phyloP scores from a whole-genome alignment of 2,888 invertebrate species.

The Electrophaes corylata region DNA sequence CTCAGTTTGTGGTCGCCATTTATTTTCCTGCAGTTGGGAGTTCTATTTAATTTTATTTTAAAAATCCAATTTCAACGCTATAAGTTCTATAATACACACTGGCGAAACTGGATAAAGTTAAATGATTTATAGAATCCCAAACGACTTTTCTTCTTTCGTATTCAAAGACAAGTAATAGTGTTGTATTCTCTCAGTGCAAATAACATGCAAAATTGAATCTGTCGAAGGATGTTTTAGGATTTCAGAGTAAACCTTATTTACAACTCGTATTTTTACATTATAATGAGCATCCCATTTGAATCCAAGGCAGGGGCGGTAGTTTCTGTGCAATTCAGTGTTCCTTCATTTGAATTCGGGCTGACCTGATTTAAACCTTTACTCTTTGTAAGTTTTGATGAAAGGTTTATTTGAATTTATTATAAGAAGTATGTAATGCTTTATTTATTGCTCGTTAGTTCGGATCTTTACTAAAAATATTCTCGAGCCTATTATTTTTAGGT shows the following conservation, averaged over 20 bases:
- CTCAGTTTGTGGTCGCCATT: too few species aligned
- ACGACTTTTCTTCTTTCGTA: slow-evolving; percentile 3
- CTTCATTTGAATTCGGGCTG: slow-evolving; percentile 48
- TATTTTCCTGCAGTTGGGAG: too few species aligned
- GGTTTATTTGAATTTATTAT: background rate
- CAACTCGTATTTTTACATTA: slow-evolving; percentile 51
- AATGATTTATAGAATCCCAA: slow-evolving; percentile 14
- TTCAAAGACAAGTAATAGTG: slow-evolving; percentile 20
- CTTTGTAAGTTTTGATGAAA: slow-evolving; percentile 6
- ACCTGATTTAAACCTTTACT: slow-evolving; percentile 41
- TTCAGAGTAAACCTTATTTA: slow-evolving; percentile 42
- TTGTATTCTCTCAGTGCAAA: slow-evolving; percentile 31
- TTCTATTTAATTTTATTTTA: too few species aligned
- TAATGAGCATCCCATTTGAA: slow-evolving; percentile 52
- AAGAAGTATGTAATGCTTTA: too few species aligned
- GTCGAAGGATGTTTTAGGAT: slow-evolving; percentile 34
- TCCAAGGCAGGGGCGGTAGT: slow-evolving; percentile 39
- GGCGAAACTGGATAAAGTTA: slow-evolving; percentile 1
- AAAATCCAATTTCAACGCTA: background rate
- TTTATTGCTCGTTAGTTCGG: too few species aligned
- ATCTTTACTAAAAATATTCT: too few species aligned
- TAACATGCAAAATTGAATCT: slow-evolving; percentile 40
- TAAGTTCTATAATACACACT: background rate
- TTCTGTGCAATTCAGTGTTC: slow-evolving; percentile 39
- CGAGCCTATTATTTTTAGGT: background rate